Base-by-base conservation (phyloP, 2,888 invertebrate genomes). In the Horisme vitalbata region DNA sequence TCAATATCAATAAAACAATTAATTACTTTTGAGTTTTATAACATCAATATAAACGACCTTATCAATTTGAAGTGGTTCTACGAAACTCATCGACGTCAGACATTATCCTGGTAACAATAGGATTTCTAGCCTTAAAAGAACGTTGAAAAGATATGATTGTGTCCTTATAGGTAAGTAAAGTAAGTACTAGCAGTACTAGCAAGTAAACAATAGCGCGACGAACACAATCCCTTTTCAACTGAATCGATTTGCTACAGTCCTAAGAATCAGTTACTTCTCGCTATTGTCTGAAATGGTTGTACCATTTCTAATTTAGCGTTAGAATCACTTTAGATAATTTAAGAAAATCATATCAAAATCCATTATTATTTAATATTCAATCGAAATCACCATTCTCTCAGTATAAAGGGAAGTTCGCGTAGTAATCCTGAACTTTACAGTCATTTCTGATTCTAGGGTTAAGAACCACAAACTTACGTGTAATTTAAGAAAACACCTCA, bases 141-240 rank as follows among this genome's bases (percentile, higher is more conserved):
- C 51, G 44, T 66, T 64, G 54, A 64, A 74, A 75, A 77, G 76
- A 72, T 66, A 57, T 68, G 68, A 81, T 83, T 82, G 80, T 83
- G 69, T 77, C 67, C 65, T 70, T 73, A 63, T 63, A 65, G 67
- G 65, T 18, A 34, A 32, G 5, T 26, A 26, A 4, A 15, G 5
- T 15, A n/a, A n/a, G n/a, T n/a, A n/a, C n/a, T n/a, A n/a, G n/a
- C n/a, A n/a, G n/a, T n/a, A n/a, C 15, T 38, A 37, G 27, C 8
- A 18, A 7, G 34, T 10, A 76, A 76, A 86, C 82, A 83, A 83
- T 77, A 72, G 65, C 64, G 51, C 41, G 12, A 53, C 47, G 8
- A 58, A 41, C 39, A 59, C 34, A 63, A 83, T 83, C 83, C 74
- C 65, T 68, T 35, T 43, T 37, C 31, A 37, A 23, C 33, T 33